Percentiles rank a stretch among this genome's conserved stretches.
These are phyloP conservation scores for Rhopalosiphum padi DNA, from an alignment of 1,140 invertebrate species.

Conservation along the genomic window DNA sequence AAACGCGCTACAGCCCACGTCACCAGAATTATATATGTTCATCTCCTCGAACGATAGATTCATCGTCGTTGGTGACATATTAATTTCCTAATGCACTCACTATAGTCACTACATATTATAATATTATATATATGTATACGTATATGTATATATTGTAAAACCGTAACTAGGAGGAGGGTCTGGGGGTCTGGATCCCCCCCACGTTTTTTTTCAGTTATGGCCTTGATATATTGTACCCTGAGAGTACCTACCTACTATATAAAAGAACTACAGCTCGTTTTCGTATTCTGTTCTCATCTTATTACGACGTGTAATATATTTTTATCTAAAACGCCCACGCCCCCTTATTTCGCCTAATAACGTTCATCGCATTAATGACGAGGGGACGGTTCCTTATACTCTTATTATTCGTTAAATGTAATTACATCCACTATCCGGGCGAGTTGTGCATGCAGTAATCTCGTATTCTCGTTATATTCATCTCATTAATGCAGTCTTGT, in stretches of 20 bases:
- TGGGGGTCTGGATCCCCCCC: no score
- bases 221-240: no score
- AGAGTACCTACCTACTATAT: no score
- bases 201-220: no score
- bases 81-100: no score
- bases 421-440: neutral
- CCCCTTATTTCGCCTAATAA: neutral
- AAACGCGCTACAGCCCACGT: neutral
- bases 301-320: neutral
- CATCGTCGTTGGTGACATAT: no score
- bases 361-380: neutral
- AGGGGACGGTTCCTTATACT: neutral
- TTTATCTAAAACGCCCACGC: neutral
- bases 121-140: no score
- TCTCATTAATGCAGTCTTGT: conserved; percentile 9
- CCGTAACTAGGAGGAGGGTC: no score
- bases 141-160: no score
- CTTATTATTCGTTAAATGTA: neutral
- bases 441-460: neutral
- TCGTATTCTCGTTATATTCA: conserved; percentile 9
- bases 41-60: no score
- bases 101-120: no score
- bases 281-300: neutral
- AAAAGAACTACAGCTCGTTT: neutral
- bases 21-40: neutral